phyloP scores from a whole-genome alignment of 2,113 vertebrate species.

The Crotophaga sulcirostris region DNA sequence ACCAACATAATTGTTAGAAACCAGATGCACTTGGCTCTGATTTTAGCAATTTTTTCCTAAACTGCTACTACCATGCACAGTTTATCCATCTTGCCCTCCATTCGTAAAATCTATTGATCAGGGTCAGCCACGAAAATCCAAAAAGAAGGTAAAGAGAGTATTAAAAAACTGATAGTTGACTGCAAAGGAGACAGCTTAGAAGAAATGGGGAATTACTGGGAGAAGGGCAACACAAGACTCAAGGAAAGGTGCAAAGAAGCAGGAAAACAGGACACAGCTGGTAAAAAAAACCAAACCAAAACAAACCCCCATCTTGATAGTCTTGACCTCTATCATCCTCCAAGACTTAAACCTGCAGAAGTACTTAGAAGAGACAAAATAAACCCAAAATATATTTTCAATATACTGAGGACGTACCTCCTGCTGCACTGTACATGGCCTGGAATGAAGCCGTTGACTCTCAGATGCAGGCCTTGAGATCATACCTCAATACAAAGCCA shows the following conservation, averaged over 20 bases:
- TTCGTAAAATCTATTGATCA: neutral
- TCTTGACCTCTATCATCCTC: neutral
- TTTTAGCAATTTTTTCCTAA: neutral
- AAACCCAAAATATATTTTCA: neutral
- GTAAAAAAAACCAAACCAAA: neutral
- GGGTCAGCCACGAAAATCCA: neutral
- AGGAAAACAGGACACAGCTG: neutral
- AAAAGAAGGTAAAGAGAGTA: neutral
- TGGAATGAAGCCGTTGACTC: neutral
- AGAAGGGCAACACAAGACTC: neutral
- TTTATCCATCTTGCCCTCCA: neutral
- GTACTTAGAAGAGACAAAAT: neutral
- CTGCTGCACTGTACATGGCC: fast-evolving
- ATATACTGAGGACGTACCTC: neutral
- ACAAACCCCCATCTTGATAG: no score
- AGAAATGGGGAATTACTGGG: fast-evolving
- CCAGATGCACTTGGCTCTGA: neutral
- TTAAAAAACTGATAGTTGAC: neutral
- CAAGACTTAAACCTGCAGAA: neutral
- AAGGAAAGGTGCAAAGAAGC: neutral
- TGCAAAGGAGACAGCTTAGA: neutral
- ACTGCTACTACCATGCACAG: neutral
- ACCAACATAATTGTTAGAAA: fast-evolving
- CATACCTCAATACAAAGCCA: neutral
- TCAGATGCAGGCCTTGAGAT: neutral